Evolutionary conservation across 2,113 vertebrate species (phyloP), one percentile per base, ranked within the genome.

Genomic region (Myodes glareolus): DNA sequence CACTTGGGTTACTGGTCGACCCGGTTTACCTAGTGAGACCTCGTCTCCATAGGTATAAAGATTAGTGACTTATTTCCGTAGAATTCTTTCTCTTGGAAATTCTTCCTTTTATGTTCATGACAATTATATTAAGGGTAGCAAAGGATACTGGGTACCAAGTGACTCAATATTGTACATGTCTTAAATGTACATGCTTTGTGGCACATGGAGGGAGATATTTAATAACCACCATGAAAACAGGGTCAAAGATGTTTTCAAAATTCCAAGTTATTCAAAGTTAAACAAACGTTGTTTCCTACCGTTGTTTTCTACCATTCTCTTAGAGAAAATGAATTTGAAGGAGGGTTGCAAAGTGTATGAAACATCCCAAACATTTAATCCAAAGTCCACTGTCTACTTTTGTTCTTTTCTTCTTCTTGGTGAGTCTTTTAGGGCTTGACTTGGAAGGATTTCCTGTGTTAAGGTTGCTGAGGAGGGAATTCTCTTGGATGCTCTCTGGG

Each of bases 291-390:
- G 33, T 90, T 88, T 92, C 10, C 55, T 92, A 36, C 21, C 88
- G 92, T 75, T 92, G 52, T 68, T 92, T n/a, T n/a, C n/a, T n/a
- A n/a, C n/a, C 73, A 6, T 82, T 95, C 17, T 39, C 84, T 96
- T 90, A 96, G 58, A 68, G 25, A 92, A 50, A 70, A n/a, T 73
- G 29, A 73, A 72, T 84, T 96, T 92, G 27, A 19, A 80, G 70
- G 29, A 92, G 3, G 19, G 52, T 8, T 76, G 12, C 45, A 7
- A 93, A 82, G 11, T 63, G 85, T 1, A 5, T 29, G 45, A 45
- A 68, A 14, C 65, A 55, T 84, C 36, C 55, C 36, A 92, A 65
- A 61, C 11, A 45, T 77, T 95, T 65, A 95, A 78, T 77, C 17
- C 33, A 11, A 25, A 94, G 6, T 19, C 29, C 65, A 31, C 29